phyloP scores from a whole-genome alignment of 2,888 invertebrate species.

The Drosophila testacea region DNA sequence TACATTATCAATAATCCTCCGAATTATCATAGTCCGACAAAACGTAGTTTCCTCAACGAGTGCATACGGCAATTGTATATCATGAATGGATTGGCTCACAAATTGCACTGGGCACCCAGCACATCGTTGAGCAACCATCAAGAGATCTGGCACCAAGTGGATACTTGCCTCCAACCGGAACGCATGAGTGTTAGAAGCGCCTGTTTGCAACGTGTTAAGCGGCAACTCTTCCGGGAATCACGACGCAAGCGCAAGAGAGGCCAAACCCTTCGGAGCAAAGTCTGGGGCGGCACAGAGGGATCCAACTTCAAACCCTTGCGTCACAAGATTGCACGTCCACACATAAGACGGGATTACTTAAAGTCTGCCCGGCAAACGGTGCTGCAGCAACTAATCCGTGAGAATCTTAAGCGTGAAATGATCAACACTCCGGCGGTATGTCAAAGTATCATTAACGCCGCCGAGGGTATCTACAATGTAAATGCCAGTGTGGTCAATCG shows the following conservation, averaged over 20 bases:
- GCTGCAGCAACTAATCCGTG: slow-evolving; percentile 49
- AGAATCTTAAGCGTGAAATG: slow-evolving; percentile 47
- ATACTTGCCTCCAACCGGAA: slow-evolving; percentile 57
- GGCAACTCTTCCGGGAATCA: slow-evolving; percentile 69
- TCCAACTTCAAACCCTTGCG: slow-evolving; percentile 57
- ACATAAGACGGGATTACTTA: slow-evolving; percentile 64
- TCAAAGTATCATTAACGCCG: slow-evolving; percentile 31
- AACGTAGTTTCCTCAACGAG: slow-evolving; percentile 71
- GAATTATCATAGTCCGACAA: slow-evolving; percentile 62
- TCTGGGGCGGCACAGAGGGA: slow-evolving; percentile 48
- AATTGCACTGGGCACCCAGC: slow-evolving; percentile 46
- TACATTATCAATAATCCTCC: slow-evolving; percentile 50
- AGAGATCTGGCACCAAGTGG: slow-evolving; percentile 62
- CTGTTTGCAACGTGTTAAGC: slow-evolving; percentile 61
- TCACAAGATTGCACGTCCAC: slow-evolving; percentile 38
- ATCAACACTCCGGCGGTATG: slow-evolving; percentile 26
- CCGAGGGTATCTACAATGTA: slow-evolving; percentile 50
- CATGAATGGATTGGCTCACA: slow-evolving; percentile 49
- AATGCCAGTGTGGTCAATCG: slow-evolving; percentile 43
- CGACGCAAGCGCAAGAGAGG: slow-evolving; percentile 55
- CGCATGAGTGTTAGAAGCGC: slow-evolving; percentile 10
- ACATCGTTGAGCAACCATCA: slow-evolving; percentile 31
- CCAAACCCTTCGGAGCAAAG: slow-evolving; percentile 24
- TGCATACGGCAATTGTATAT: slow-evolving; percentile 73
- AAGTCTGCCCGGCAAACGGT: slow-evolving; percentile 33